Percentiles rank a stretch among this genome's conserved stretches.
These are phyloP conservation scores for Harpalus rufipes DNA, from an alignment of 2,888 invertebrate species.

Conservation along the genomic window DNA sequence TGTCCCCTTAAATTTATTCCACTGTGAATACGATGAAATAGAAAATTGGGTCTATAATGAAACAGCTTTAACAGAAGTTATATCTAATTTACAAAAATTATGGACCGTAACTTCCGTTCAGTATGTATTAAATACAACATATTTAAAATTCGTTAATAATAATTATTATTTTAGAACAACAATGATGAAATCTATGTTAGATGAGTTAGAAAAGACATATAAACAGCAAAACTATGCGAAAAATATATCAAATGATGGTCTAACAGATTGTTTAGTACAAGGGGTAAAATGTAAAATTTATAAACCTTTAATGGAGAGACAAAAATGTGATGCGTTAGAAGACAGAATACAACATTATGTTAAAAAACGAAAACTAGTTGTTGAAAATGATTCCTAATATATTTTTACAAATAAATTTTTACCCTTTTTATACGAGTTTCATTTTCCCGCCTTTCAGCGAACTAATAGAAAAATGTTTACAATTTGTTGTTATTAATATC, in stretches of 20 bases:
- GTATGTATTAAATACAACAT: constrained; percentile 77
- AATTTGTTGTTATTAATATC: no score
- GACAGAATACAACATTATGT: constrained; percentile 87
- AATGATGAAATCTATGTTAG: constrained; percentile 81
- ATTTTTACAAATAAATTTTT: constrained; percentile 6
- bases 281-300: constrained; percentile 85
- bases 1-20: constrained; percentile 90
- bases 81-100: constrained; percentile 84
- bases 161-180: constrained; percentile 77
- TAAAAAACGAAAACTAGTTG: constrained; percentile 81
- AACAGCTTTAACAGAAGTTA: constrained; percentile 80
- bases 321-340: constrained; percentile 90
- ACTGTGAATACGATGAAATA: constrained; percentile 83
- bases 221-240: constrained; percentile 71
- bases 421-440: background rate
- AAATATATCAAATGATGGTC: constrained; percentile 71
- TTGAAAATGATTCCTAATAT: constrained; percentile 28
- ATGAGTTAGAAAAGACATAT: constrained; percentile 76
- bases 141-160: constrained; percentile 8
- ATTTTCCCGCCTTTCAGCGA: background rate
- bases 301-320: constrained; percentile 86
- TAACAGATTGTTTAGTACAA: constrained; percentile 82
- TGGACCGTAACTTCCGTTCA: constrained; percentile 88
- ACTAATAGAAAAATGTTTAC: no score
- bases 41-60: constrained; percentile 81